Conservation (phyloP, 2,888 invertebrate species). For the Acronicta leporina region DNA sequence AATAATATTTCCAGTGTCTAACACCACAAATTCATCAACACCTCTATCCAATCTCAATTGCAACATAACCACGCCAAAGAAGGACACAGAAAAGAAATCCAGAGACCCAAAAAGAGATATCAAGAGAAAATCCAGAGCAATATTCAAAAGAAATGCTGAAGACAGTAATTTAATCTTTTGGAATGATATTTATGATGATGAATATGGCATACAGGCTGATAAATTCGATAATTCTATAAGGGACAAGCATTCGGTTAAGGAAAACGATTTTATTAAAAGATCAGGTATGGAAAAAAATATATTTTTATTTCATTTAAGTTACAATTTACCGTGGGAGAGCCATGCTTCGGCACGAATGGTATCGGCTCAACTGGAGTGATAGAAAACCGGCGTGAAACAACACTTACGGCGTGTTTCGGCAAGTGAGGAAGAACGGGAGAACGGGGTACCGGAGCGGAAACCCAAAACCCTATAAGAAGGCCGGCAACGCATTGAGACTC, state of each 20-base stretch:
- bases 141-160: constrained; percentile 72
- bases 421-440: no score
- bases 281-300: constrained; percentile 52
- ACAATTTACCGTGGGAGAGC: no score
- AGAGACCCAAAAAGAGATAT: background rate
- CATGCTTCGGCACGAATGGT: no score
- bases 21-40: constrained; percentile 5
- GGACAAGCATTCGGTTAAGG: constrained; percentile 59
- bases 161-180: constrained; percentile 74
- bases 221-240: constrained; percentile 62
- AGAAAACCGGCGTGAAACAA: no score
- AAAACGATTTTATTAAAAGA: constrained; percentile 62
- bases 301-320: background rate
- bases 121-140: constrained; percentile 48
- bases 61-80: constrained; percentile 14
- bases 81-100: background rate
- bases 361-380: no score
- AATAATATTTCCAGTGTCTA: constrained; percentile 27
- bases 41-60: background rate
- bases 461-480: no score
- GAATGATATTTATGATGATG: constrained; percentile 82
- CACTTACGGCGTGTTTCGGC: no score
- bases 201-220: constrained; percentile 73
- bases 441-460: no score
- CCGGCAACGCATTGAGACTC: no score